Conservation (phyloP, 2,113 vertebrate genomes). For the Parus major region DNA sequence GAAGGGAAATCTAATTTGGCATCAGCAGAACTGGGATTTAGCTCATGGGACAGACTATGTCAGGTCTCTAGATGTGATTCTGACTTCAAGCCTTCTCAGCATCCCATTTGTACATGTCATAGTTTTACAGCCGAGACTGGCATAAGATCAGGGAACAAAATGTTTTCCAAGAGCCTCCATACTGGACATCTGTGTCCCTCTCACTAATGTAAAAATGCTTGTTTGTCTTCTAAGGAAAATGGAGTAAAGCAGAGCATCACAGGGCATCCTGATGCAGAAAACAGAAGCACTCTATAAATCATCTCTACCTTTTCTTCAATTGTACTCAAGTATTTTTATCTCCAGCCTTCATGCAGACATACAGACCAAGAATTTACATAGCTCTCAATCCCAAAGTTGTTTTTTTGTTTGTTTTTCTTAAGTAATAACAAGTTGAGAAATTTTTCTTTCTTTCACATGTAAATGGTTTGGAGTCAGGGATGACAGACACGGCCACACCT, state of each 20-base stretch:
- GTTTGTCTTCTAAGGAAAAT: not conserved
- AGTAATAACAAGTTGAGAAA: not conserved
- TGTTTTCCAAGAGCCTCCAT: not conserved
- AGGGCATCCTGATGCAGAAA: not conserved
- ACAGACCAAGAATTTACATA: not conserved
- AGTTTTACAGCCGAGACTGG: not conserved
- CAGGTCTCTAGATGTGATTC: not conserved
- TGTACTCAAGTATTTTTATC: not conserved
- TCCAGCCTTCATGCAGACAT: not conserved
- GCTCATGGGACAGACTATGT: not conserved
- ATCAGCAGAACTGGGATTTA: not conserved
- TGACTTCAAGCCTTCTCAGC: not conserved
- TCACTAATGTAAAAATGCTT: not conserved
- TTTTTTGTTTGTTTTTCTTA: not conserved
- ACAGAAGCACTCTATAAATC: not conserved
- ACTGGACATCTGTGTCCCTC: not conserved
- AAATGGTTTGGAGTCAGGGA: not conserved
- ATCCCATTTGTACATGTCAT: not conserved
- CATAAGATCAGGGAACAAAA: not conserved
- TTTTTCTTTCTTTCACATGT: not conserved
- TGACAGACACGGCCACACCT: not conserved
- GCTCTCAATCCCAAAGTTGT: not conserved
- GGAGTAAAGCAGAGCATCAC: not conserved
- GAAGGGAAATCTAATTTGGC: not conserved
- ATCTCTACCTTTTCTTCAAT: not conserved